Percentiles rank a stretch among this genome's conserved stretches.
These are phyloP conservation scores for Bombus sylvicola DNA, from an alignment of 1,140 invertebrate species.

Conservation along the genomic window DNA sequence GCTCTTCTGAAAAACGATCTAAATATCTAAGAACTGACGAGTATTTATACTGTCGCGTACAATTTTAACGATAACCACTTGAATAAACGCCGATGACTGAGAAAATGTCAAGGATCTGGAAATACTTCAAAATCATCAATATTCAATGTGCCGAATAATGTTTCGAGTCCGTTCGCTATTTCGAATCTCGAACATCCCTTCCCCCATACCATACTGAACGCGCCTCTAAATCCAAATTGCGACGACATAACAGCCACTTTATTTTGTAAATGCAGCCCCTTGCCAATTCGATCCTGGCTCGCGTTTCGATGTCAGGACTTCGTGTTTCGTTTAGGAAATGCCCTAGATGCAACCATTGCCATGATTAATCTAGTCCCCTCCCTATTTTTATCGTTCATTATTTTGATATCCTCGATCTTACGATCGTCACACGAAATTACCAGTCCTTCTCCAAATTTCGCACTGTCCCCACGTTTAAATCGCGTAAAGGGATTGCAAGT, in stretches of 20 bases:
- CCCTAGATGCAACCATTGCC: neutral
- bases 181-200: neutral
- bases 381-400: neutral
- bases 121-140: neutral
- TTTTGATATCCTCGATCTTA: neutral
- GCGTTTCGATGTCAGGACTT: neutral
- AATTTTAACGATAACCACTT: neutral
- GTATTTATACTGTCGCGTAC: neutral
- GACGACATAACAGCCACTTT: neutral
- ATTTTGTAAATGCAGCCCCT: conserved; percentile 4
- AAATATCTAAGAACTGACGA: neutral
- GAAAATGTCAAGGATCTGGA: conserved; percentile 22
- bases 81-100: neutral
- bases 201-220: neutral
- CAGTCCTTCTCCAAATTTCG: neutral
- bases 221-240: conserved; percentile 18
- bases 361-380: neutral
- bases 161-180: neutral
- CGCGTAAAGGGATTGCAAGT: neutral
- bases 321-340: neutral
- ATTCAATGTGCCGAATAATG: neutral
- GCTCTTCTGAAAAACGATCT: neutral
- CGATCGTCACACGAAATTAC: too few relatives aligned
- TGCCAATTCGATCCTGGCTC: conserved; percentile 24
- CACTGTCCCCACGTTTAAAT: neutral